phyloP scores from a whole-genome alignment of 2,113 vertebrate genomes.

The Podiceps cristatus region DNA sequence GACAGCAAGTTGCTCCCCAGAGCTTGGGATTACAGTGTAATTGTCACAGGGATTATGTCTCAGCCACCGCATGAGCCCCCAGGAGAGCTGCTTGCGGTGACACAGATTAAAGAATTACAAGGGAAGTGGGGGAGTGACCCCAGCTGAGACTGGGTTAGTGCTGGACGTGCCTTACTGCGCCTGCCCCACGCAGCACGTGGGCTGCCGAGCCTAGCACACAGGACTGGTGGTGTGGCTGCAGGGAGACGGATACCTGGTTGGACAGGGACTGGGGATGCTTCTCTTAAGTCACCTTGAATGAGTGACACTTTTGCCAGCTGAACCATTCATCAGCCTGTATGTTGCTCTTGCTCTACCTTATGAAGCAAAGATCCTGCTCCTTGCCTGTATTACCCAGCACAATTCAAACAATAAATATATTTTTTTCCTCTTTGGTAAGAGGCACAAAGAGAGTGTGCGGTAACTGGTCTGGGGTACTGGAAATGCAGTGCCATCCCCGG shows the following conservation, averaged over 20 bases:
- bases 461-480: background rate
- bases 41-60: constrained; percentile 18
- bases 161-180: accelerated
- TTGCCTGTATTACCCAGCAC: background rate
- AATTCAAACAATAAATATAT: accelerated
- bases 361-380: background rate
- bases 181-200: background rate
- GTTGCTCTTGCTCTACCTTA: background rate
- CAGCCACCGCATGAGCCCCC: background rate
- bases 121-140: background rate
- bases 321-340: background rate
- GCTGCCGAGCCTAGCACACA: accelerated
- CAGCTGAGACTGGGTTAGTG: accelerated
- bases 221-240: background rate
- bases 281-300: background rate
- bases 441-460: background rate
- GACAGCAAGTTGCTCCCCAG: background rate
- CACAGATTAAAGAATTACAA: background rate
- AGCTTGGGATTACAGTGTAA: background rate
- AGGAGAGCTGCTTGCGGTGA: background rate
- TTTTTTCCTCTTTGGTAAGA: background rate
- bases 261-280: background rate
- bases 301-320: accelerated
- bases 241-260: background rate
- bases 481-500: background rate